phyloP scores from a whole-genome alignment of 2,888 invertebrate species.

The Eubasilissa splendida region DNA sequence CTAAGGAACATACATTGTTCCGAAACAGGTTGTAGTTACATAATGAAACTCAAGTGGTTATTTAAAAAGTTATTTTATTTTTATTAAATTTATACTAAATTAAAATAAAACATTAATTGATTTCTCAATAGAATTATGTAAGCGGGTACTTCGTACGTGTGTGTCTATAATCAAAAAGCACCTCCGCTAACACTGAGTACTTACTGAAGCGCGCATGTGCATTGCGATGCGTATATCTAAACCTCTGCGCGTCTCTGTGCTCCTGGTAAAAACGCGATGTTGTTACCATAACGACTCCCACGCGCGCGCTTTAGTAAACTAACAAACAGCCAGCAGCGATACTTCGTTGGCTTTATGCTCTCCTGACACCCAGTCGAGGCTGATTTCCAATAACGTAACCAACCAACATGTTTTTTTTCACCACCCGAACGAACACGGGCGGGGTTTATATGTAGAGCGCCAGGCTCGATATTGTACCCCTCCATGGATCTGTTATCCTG shows the following conservation, averaged over 20 bases:
- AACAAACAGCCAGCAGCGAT: conserved; percentile 4
- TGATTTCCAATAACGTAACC: conserved; percentile 78
- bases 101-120: no score
- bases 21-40: no score
- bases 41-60: no score
- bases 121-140: neutral
- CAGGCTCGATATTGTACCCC: conserved; percentile 36
- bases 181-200: neutral
- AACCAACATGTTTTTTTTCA: conserved; percentile 60
- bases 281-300: conserved; percentile 70
- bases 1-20: no score
- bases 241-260: conserved; percentile 61
- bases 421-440: conserved; percentile 28
- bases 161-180: neutral
- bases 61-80: no score
- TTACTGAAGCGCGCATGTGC: conserved; percentile 11
- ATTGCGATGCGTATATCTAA: neutral
- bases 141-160: neutral
- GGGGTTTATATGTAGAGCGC: conserved; percentile 31
- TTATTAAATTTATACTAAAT: no score
- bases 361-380: conserved; percentile 75
- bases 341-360: conserved; percentile 66
- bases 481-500: conserved; percentile 67
- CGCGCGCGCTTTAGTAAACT: conserved; percentile 64
- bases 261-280: conserved; percentile 67